Percentiles rank a stretch among this genome's conserved stretches.
phyloP scores from a whole-genome alignment of 2,113 vertebrate genomes.

The Chitala chitala region DNA sequence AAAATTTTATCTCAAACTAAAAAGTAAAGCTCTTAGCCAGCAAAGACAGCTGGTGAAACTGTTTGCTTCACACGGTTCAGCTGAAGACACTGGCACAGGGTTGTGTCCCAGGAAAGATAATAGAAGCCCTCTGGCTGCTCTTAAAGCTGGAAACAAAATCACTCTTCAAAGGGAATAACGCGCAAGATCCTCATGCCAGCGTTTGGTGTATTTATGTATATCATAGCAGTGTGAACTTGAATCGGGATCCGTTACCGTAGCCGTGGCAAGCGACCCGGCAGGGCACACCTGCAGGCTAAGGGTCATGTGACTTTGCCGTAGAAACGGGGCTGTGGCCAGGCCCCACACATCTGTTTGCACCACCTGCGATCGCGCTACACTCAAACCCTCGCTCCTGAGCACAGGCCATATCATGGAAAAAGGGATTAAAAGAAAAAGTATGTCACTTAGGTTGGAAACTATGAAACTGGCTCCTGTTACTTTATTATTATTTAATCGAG shows the following conservation, averaged over 20 bases:
- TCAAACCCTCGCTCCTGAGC: neutral
- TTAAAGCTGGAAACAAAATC: neutral
- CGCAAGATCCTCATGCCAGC: neutral
- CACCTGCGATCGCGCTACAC: neutral
- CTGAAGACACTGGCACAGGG: conserved; percentile 13
- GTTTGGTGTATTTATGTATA: neutral
- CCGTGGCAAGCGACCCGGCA: neutral
- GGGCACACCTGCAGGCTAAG: neutral
- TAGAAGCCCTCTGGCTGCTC: neutral
- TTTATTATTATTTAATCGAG: neutral
- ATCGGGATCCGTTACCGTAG: conserved; percentile 1
- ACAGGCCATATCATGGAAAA: neutral
- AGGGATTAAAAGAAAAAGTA: neutral
- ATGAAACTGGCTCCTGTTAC: neutral
- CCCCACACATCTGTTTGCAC: conserved; percentile 4
- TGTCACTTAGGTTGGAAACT: neutral
- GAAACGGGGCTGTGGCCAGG: neutral
- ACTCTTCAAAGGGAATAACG: conserved; percentile 6
- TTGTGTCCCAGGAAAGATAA: conserved; percentile 9
- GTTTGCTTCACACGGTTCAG: neutral
- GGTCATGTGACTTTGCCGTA: neutral
- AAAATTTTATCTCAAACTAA: neutral
- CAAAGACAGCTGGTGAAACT: neutral
- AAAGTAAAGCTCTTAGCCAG: neutral
- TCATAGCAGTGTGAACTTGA: neutral